Evolutionary conservation across 2,888 invertebrate genomes (phyloP).

Genomic region (Lymantria monacha): DNA sequence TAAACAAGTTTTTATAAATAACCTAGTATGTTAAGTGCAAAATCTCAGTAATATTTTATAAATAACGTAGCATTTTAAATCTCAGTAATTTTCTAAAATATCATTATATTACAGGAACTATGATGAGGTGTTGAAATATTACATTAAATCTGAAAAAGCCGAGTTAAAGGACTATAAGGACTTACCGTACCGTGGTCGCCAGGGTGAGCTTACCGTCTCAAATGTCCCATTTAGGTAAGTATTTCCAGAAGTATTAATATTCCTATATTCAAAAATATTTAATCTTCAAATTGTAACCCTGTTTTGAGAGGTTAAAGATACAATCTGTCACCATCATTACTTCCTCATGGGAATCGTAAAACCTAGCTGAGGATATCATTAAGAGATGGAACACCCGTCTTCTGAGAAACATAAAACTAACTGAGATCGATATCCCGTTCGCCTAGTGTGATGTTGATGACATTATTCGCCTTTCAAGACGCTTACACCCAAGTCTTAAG

Average conservation of each 20-base stretch:
- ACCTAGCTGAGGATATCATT: conserved; percentile 3
- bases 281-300: not conserved
- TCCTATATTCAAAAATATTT: conserved; percentile 15
- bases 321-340: conserved; percentile 23
- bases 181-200: conserved; percentile 80
- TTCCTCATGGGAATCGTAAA: conserved; percentile 6
- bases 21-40: too few relatives aligned
- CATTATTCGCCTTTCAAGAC: too few relatives aligned
- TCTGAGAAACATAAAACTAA: not conserved
- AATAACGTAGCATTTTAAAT: too few relatives aligned
- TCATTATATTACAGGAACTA: conserved; percentile 82
- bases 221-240: conserved; percentile 82
- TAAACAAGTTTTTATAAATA: too few relatives aligned
- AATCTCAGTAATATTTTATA: too few relatives aligned
- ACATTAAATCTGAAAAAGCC: conserved; percentile 83
- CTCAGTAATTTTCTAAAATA: too few relatives aligned
- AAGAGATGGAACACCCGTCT: not conserved
- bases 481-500: too few relatives aligned
- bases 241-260: conserved; percentile 30
- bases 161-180: conserved; percentile 74
- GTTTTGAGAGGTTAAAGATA: not conserved
- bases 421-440: too few relatives aligned
- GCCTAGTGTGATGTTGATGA: too few relatives aligned
- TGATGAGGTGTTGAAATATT: conserved; percentile 82
- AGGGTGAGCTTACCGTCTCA: conserved; percentile 84